These are phyloP conservation scores for Pithys albifrons DNA, from an alignment of 2,113 vertebrate species.

Conservation along the genomic window DNA sequence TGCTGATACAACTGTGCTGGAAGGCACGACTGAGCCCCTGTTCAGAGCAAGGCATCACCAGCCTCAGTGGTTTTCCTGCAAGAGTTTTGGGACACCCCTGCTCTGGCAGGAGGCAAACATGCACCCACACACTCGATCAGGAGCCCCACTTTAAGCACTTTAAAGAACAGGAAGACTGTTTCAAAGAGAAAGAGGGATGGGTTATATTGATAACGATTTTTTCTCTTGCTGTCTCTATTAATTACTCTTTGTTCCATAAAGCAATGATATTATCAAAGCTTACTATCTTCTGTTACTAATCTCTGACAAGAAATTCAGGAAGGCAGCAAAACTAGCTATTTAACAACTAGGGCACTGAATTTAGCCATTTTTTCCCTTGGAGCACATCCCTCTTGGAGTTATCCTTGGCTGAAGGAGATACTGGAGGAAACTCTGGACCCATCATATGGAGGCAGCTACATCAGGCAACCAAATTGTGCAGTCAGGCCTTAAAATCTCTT, in stretches of 20 bases:
- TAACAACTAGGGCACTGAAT: background rate
- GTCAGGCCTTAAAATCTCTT: background rate
- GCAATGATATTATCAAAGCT: background rate
- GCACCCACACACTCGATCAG: background rate
- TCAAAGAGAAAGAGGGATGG: background rate
- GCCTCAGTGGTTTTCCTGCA: background rate
- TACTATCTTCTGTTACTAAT: background rate
- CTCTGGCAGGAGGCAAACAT: background rate
- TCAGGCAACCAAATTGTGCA: background rate
- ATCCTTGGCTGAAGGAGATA: background rate
- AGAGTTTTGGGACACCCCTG: background rate
- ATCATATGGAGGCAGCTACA: background rate
- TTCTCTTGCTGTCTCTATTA: background rate
- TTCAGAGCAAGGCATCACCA: rapidly evolving
- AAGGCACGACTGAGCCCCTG: rapidly evolving
- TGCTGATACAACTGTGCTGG: rapidly evolving
- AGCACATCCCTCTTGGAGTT: background rate
- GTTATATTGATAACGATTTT: background rate
- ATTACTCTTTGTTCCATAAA: background rate
- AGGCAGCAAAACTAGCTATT: background rate
- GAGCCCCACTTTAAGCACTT: background rate
- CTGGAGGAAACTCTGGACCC: background rate
- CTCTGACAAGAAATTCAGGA: background rate
- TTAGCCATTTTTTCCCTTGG: background rate
- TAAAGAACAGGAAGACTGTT: background rate